Percentiles rank a stretch among this genome's conserved stretches.
Evolutionary conservation across 2,797 vertebrate species (phyloP).

Genomic region (Ctenopoma kingsleyae): DNA sequence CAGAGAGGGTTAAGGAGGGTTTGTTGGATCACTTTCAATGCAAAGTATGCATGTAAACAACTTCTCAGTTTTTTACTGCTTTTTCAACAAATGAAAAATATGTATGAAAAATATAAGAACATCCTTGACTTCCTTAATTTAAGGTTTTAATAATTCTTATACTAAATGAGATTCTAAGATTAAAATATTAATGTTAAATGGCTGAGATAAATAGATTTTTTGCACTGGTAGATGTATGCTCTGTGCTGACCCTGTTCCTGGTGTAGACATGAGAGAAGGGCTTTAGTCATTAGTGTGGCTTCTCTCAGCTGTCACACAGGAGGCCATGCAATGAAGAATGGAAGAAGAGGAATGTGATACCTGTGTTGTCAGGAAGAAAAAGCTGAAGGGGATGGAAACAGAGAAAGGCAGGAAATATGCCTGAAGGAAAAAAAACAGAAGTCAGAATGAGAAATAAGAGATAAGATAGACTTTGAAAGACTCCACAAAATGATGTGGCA

Average conservation of each 20-base stretch:
- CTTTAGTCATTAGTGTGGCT: conserved; percentile 29
- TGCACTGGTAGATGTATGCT: conserved; percentile 2
- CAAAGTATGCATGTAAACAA: neutral
- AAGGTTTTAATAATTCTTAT: neutral
- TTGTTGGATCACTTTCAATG: neutral
- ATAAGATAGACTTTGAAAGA: conserved; percentile 35
- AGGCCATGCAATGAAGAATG: conserved; percentile 51
- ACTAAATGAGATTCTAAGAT: neutral
- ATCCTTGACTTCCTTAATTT: neutral
- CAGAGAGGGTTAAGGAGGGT: no score
- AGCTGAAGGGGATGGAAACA: conserved; percentile 31
- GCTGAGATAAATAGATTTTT: neutral
- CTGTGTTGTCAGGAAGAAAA: conserved; percentile 38
- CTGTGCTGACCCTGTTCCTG: neutral
- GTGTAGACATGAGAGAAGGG: conserved; percentile 2
- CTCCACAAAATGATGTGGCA: conserved; percentile 36
- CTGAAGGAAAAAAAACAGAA: neutral
- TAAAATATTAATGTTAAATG: neutral
- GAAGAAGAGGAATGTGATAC: conserved; percentile 58
- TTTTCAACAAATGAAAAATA: no score
- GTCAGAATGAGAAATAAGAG: conserved; percentile 8
- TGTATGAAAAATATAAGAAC: neutral
- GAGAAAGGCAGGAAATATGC: conserved; percentile 32
- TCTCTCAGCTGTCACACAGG: conserved; percentile 49
- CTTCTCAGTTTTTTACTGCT: neutral